Percentiles rank a stretch among this genome's conserved stretches.
phyloP scores from a whole-genome alignment of 53 echinoderm and acorn worm genomes.

The Henricia sp. region DNA sequence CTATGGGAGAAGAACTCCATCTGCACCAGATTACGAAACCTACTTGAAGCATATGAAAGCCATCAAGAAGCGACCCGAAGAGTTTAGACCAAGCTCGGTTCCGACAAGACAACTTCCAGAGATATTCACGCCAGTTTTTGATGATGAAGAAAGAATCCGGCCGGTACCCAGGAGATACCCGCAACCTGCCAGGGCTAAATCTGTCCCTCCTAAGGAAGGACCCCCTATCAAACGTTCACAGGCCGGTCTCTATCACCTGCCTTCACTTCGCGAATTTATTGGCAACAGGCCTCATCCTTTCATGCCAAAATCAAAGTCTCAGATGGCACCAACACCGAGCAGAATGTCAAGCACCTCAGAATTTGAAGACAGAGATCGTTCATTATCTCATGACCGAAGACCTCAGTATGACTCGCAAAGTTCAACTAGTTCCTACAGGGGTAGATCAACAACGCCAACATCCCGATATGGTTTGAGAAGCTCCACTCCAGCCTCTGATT shows the following conservation, averaged over 20 bases:
- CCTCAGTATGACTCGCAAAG: slow-evolving; percentile 47
- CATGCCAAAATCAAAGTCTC: slow-evolving; percentile 38
- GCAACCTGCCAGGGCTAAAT: slow-evolving; percentile 33
- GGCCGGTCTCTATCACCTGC: slow-evolving; percentile 19
- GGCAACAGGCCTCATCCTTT: slow-evolving; percentile 39
- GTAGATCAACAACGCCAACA: slow-evolving; percentile 40
- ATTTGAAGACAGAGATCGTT: slow-evolving; percentile 41
- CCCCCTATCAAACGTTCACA: slow-evolving; percentile 30
- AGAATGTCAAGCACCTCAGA: slow-evolving; percentile 51
- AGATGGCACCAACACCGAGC: slow-evolving; percentile 2
- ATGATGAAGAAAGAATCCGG: slow-evolving; percentile 34
- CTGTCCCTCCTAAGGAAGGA: slow-evolving; percentile 43
- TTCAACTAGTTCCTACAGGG: slow-evolving; percentile 44
- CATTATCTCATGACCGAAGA: background rate
- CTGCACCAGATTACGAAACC: slow-evolving; percentile 34
- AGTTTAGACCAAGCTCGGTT: slow-evolving; percentile 40
- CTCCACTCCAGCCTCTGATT: slow-evolving; percentile 9
- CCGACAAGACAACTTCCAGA: slow-evolving; percentile 43
- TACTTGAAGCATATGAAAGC: slow-evolving; percentile 41
- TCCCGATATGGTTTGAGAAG: slow-evolving; percentile 16
- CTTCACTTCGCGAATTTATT: slow-evolving; percentile 27
- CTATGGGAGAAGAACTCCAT: slow-evolving; percentile 30
- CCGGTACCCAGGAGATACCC: slow-evolving; percentile 25
- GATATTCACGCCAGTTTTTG: slow-evolving; percentile 42
- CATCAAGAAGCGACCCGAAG: slow-evolving; percentile 9